phyloP scores from a whole-genome alignment of 1,140 invertebrate species.

The Lineus longissimus region DNA sequence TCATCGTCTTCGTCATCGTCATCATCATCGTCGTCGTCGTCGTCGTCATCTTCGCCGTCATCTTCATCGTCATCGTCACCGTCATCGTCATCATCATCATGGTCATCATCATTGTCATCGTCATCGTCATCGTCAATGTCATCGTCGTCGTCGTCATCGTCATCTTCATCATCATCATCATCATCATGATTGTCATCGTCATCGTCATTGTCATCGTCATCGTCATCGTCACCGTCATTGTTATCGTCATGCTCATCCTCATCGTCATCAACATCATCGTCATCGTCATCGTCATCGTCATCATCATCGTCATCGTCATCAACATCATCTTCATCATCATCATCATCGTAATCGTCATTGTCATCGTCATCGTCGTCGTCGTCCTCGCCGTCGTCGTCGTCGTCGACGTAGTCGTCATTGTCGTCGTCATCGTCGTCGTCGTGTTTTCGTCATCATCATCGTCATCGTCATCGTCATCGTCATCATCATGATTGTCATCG shows the following conservation, averaged over 20 bases:
- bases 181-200: conserved; percentile 4
- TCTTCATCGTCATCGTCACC: neutral
- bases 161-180: conserved; percentile 3
- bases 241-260: neutral
- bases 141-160: neutral
- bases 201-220: too few species aligned
- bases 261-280: conserved; percentile 1
- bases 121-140: neutral
- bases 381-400: too few species aligned
- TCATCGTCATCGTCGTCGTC: too few species aligned
- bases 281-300: conserved; percentile 1
- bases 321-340: neutral
- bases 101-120: neutral
- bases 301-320: neutral
- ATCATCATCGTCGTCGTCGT: neutral
- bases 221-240: too few species aligned
- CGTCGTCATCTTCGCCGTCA: neutral
- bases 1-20: neutral
- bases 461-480: too few species aligned
- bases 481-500: neutral
- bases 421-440: neutral
- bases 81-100: conserved; percentile 1
- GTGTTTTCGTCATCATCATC: too few species aligned
- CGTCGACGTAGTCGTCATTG: neutral
- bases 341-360: too few species aligned